These are phyloP conservation scores for Mugil cephalus DNA, from an alignment of 2,113 vertebrate genomes.

Conservation along the genomic window DNA sequence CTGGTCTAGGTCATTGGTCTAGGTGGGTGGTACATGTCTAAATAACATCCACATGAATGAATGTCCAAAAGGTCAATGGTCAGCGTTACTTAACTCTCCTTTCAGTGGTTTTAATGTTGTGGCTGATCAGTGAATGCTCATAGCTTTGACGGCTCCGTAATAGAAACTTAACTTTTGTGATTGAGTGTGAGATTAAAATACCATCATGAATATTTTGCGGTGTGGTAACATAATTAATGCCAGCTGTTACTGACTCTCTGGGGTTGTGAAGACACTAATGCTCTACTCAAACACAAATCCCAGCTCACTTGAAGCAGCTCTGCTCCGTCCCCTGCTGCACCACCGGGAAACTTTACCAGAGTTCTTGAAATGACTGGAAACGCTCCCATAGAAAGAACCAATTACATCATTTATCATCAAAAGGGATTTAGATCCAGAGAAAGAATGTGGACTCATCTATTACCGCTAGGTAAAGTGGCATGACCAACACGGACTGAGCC, in stretches of 20 bases:
- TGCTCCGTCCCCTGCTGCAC: not conserved
- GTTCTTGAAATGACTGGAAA: conserved; percentile 3
- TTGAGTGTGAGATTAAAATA: not conserved
- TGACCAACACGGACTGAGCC: not conserved
- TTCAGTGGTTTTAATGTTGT: no score
- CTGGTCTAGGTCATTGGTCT: no score
- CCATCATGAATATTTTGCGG: conserved; percentile 1
- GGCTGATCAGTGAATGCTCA: no score
- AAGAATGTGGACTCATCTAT: conserved; percentile 32
- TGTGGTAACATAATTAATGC: conserved; percentile 25
- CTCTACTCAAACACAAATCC: conserved; percentile 39
- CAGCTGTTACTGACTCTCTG: conserved; percentile 50
- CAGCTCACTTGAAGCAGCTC: conserved; percentile 46
- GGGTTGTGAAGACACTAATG: conserved; percentile 50
- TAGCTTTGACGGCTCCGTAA: no score
- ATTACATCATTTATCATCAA: conserved; percentile 33
- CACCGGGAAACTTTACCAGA: conserved; percentile 4
- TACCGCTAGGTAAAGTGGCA: conserved; percentile 6
- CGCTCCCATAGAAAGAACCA: conserved; percentile 22
- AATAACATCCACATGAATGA: no score
- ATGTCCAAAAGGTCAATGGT: no score
- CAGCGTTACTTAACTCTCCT: no score
- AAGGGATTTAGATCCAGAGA: conserved; percentile 13
- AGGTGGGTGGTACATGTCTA: no score
- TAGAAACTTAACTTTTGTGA: not conserved